A percentile compares a stretch with the other conserved stretches of the same genome.
These are phyloP conservation scores for Eurystomus gularis DNA, from an alignment of 2,113 vertebrate species.

Conservation along the genomic window DNA sequence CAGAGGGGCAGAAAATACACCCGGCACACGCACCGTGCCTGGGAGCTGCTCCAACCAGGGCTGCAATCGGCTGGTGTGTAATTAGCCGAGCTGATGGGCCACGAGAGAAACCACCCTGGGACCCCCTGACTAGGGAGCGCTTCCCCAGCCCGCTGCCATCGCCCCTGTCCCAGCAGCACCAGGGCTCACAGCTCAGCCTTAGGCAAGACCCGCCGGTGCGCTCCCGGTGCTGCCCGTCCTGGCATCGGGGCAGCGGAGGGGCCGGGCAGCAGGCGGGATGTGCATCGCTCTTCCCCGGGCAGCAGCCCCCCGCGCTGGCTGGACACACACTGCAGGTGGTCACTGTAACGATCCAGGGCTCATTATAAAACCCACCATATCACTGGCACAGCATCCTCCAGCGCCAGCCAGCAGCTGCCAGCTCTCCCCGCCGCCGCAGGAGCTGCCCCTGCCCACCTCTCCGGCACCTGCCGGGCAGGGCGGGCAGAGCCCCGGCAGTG, in stretches of 20 bases:
- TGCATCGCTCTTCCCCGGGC: no score
- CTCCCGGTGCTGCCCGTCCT: neutral
- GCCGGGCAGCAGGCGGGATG: neutral
- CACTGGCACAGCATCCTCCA: neutral
- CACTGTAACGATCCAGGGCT: rapidly evolving
- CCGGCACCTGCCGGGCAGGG: neutral
- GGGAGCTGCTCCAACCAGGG: neutral
- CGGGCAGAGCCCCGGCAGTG: neutral
- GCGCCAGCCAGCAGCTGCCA: neutral
- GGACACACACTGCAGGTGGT: neutral
- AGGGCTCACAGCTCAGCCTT: neutral
- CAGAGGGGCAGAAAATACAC: neutral
- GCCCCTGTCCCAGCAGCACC: rapidly evolving
- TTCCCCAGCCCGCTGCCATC: neutral
- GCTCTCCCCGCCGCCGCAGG: neutral
- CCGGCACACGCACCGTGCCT: rapidly evolving
- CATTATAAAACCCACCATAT: rapidly evolving
- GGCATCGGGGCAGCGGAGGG: neutral
- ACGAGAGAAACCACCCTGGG: neutral
- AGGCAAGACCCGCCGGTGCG: rapidly evolving
- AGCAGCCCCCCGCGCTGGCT: neutral
- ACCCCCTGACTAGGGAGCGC: no score
- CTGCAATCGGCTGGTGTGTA: neutral
- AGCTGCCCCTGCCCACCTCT: neutral
- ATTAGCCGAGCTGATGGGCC: neutral